Evolutionary conservation across 1,140 invertebrate genomes (phyloP), one percentile per base, ranked within the genome.

Genomic region (Heliconius congener): DNA sequence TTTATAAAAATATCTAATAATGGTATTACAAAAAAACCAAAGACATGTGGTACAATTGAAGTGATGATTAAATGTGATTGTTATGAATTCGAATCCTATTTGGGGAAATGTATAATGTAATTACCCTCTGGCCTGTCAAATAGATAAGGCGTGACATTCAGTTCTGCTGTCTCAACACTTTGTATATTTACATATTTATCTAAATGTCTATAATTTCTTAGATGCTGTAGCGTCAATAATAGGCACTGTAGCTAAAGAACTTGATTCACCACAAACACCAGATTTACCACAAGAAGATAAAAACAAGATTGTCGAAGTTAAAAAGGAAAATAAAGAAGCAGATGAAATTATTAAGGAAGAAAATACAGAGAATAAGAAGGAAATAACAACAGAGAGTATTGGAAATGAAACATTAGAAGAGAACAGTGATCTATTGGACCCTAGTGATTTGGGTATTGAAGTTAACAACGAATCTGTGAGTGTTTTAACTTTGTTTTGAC

Each of bases 181-280:
- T 34, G 30, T 34, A 42, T 42, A 8, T 11, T 42, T 11, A 9
- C 42, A 1, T 42, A 97, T 81, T 97, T 93, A 52, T 52, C 3
- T 52, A 16, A 52, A 52, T 16, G 3, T 52, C 30, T 18, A 52
- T 18, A 52, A 16, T 50, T 34, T 46, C 39, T 18, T 55, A 92
- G 90, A 91, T 84, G 92, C 92, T 19, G 89, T 94, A 37, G 92
- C 92, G 11, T 92, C 92, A 34, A 93, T 93, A 71, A 93, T 92
- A 50, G 92, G 91, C 42, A 91, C 90, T 55, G 77, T 88, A 19
- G 75, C 66, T 6, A 84, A 88, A 79, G 79, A 82, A n/a, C 16
- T 57, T 30, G 80, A 81, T 83, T 76, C 75, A 60, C 50, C 4
- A 37, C 55, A 74, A 46, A 50, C 11, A 50, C 13, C 11, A 39